A percentile compares a stretch with the other conserved stretches of the same genome.
Conservation (phyloP, 53 echinoderm and acorn worm genomes). For the Stichopus horrens region DNA sequence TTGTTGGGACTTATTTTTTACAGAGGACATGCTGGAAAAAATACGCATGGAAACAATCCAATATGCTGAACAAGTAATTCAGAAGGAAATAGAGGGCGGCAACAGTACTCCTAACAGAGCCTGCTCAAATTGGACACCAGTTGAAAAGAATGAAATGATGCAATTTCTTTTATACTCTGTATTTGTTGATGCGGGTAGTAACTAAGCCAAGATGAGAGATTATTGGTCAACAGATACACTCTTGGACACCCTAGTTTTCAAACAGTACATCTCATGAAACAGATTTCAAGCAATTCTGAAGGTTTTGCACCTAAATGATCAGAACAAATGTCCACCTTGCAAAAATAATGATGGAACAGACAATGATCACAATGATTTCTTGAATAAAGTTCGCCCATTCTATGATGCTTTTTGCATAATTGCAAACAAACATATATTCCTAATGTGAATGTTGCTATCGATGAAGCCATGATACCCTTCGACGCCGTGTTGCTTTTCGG, state of each 20-base stretch:
- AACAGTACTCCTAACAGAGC: background rate
- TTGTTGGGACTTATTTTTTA: background rate
- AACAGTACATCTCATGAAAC: background rate
- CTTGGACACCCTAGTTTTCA: background rate
- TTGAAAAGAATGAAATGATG: slow-evolving; percentile 1
- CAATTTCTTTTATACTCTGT: background rate
- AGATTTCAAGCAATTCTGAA: slow-evolving; percentile 17
- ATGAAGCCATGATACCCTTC: background rate
- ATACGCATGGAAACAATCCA: background rate
- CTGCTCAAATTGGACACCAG: background rate
- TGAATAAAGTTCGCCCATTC: slow-evolving; percentile 15
- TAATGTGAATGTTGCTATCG: slow-evolving; percentile 4
- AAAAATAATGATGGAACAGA: slow-evolving; percentile 12
- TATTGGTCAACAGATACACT: background rate
- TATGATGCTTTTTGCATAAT: background rate
- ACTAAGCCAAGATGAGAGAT: background rate
- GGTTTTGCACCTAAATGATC: slow-evolving; percentile 5
- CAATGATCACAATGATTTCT: background rate
- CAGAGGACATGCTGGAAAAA: background rate
- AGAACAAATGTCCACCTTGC: background rate
- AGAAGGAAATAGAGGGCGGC: background rate
- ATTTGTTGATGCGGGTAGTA: slow-evolving; percentile 4
- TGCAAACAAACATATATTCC: background rate
- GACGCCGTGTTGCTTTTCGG: background rate
- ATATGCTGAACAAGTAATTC: background rate